These are phyloP conservation scores for Drosophila pseudotakahashii DNA, from an alignment of 2,888 invertebrate species.

Conservation along the genomic window DNA sequence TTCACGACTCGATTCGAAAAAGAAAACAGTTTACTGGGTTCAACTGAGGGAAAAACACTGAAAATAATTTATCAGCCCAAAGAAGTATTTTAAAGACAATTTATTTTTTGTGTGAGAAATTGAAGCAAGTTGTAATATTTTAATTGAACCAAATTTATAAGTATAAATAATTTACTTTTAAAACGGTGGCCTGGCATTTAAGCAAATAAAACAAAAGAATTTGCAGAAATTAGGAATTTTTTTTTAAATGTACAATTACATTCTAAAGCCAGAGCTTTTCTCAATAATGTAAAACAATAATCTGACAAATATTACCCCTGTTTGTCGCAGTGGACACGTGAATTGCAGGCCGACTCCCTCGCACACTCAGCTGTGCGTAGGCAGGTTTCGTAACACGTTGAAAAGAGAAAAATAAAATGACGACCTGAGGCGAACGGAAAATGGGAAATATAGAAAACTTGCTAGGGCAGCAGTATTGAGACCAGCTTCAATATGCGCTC, in stretches of 20 bases:
- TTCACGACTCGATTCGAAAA: slow-evolving; percentile 1
- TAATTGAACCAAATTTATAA: too few relatives aligned
- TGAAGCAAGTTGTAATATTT: too few relatives aligned
- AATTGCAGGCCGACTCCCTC: slow-evolving; percentile 12
- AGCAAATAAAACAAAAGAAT: too few relatives aligned
- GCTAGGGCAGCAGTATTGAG: slow-evolving; percentile 49
- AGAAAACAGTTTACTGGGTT: background rate
- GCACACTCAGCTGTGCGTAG: slow-evolving; percentile 71
- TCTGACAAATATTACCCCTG: background rate
- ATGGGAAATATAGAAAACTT: slow-evolving; percentile 66
- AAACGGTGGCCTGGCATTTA: too few relatives aligned
- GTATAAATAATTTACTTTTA: too few relatives aligned
- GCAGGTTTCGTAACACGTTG: slow-evolving; percentile 44
- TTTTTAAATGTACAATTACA: too few relatives aligned
- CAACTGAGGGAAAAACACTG: background rate
- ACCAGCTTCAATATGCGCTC: slow-evolving; percentile 61
- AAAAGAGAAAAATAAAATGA: slow-evolving; percentile 28
- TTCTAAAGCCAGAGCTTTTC: too few relatives aligned
- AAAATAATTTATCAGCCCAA: background rate
- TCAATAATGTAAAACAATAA: too few relatives aligned
- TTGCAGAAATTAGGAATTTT: too few relatives aligned
- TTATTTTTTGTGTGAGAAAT: too few relatives aligned
- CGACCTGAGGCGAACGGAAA: slow-evolving; percentile 50
- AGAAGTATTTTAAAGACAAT: too few relatives aligned
- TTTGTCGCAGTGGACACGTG: slow-evolving; percentile 13